Conservation (phyloP, 2,888 invertebrate genomes). For the Sinhomidia bicolor region DNA sequence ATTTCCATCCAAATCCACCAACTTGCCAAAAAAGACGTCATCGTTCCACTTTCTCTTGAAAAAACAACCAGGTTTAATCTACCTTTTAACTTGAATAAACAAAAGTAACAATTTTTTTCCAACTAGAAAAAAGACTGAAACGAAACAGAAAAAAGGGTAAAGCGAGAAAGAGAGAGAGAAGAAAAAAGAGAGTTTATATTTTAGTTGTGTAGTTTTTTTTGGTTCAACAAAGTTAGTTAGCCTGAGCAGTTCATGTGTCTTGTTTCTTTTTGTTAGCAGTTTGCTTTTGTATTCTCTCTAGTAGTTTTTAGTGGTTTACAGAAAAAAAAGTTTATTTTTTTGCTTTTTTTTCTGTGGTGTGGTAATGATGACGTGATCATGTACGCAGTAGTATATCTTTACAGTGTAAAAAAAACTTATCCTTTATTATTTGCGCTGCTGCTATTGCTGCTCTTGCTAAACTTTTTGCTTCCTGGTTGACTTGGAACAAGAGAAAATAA, state of each 20-base stretch:
- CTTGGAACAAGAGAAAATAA: background rate
- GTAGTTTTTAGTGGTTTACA: conserved; percentile 2
- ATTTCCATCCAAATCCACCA: too few species aligned
- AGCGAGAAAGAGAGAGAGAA: background rate
- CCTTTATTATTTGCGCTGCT: background rate
- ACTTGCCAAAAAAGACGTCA: conserved; percentile 9
- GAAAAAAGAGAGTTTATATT: background rate
- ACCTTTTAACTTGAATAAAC: conserved; percentile 34
- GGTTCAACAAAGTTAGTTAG: background rate
- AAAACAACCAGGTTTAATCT: conserved; percentile 24
- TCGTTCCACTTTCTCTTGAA: background rate
- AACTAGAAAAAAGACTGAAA: background rate
- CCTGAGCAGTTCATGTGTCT: too few species aligned
- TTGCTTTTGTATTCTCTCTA: too few species aligned
- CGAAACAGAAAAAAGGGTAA: background rate
- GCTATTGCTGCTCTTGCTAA: background rate
- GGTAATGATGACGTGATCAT: background rate
- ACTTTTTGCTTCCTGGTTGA: conserved; percentile 27
- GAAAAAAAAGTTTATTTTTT: conserved; percentile 9
- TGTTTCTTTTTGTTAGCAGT: too few species aligned
- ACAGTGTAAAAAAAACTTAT: too few species aligned
- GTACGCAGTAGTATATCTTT: background rate
- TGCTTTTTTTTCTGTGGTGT: background rate
- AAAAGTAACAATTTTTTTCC: background rate
- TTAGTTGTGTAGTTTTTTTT: background rate